Evolutionary conservation across 2,797 vertebrate genomes (phyloP), one percentile per base, ranked within the genome.

Genomic region (Macrochelys suwanniensis): DNA sequence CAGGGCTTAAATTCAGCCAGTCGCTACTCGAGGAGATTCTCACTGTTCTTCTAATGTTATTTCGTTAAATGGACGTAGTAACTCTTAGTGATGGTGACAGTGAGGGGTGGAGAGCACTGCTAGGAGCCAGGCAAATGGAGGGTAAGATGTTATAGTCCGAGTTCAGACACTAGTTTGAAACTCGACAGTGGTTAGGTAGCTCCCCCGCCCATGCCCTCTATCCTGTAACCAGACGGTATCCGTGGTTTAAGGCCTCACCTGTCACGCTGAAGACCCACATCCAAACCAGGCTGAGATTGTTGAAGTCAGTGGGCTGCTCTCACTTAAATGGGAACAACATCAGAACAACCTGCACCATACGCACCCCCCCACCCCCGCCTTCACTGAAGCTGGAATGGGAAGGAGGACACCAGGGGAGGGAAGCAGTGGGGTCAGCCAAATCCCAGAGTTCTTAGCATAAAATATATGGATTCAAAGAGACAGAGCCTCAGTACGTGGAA

Each of bases 131-230:
- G 13, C 76, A 17, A 85, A 68, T 1, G 11, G 26, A 76, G 31
- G 42, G 10, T 9, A 80, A 50, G 11, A 82, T 25, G 45, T n/a
- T 50, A 9, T 6, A n/a, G 33, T 45, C 31, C 23, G 76, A 71
- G 50, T 61, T 77, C 47, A 68, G 45, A 13, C 16, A 68, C 15
- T 81, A 42, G 3, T 15, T 80, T 33, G 54, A 88, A 68, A 80
- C 8, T 7, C 0, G 5, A 7, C 9, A 17, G 54, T 2, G 33
- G 57, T 49, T 1, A 25, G 88, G 11, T 45, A 33, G 11, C 21
- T 80, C 37, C 42, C 71, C 45, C 12, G 25, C 23, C 11, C 42
- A 47, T 8, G 25, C 25, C 12, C 71, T 76, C 37, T 47, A 7
- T 28, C 6, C 42, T 76, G 42, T 15, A 47, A 23, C 71, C 71